Base-by-base conservation (phyloP, 2,888 invertebrate genomes). In the Drosophila helvetica region DNA sequence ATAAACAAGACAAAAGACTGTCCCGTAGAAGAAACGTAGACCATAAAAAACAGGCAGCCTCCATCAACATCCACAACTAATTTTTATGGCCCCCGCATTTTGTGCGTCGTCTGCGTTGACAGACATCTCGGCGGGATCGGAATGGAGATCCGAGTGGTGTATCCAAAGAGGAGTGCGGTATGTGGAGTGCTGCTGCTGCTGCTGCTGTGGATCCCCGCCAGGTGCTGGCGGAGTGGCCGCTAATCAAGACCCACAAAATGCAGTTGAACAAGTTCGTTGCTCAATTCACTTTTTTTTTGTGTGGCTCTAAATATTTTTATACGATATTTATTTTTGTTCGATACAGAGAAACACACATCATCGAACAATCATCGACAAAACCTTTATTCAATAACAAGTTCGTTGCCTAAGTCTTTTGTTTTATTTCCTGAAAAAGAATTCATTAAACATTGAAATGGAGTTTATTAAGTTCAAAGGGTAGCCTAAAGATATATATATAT, bases 101-200 rank as follows among this genome's bases (percentile, higher is more conserved):
- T 68, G 82, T 38, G 38, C 38, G 38, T 38, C 77, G 75, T 71
- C 78, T 73, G 77, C 77, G 79, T 66, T 79, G 88, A 88, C 88
- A 83, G 83, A 83, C 83, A 83, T 88, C 83, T 78, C 86, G 83
- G 86, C 83, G 83, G 83, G 88, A 88, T 83, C 88, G 77, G 75
- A 55, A 55, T 38, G 38, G 38, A 17, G 10, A 18, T 18, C 46
- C 46, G 19, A 47, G 18, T 17, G 18, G 38, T 15, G 38, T 6
- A 15, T 38, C 38, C 38, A 38, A 38, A 6, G 15, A 6, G 15
- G 38, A n/a, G 38, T 38, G n/a, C 27, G 38, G n/a, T 15, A n/a
- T 38, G 38, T 2, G 38, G 38, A n/a, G 38, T 38, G 12, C 10
- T 30, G 30, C 10, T 30, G 30, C 7, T 25, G n/a, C n/a, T n/a